A percentile compares a stretch with the other conserved stretches of the same genome.
phyloP scores from a whole-genome alignment of 1,140 invertebrate genomes.

The Drosophila tristis region DNA sequence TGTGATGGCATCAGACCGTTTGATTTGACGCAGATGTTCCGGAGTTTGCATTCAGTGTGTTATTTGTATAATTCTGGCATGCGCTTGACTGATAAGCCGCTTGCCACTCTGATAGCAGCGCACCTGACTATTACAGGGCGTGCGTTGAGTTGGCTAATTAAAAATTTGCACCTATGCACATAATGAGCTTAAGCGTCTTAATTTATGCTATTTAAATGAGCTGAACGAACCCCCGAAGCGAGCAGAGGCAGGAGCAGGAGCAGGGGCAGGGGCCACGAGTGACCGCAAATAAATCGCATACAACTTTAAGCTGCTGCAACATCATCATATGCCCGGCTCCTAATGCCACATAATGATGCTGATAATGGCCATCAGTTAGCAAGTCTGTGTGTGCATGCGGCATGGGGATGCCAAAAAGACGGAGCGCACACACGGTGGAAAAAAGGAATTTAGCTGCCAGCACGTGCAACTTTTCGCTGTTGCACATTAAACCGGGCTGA shows the following conservation, averaged over 20 bases:
- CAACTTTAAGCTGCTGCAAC: slow-evolving; percentile 73
- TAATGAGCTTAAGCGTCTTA: slow-evolving; percentile 68
- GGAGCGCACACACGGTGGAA: slow-evolving; percentile 9
- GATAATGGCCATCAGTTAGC: slow-evolving; percentile 71
- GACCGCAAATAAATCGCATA: slow-evolving; percentile 68
- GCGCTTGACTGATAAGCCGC: slow-evolving; percentile 57
- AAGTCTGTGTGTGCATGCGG: slow-evolving; percentile 13
- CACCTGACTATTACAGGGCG: slow-evolving; percentile 25
- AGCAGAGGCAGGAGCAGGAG: neutral
- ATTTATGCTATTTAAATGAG: slow-evolving; percentile 77
- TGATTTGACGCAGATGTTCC: slow-evolving; percentile 36
- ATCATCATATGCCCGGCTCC: slow-evolving; percentile 44
- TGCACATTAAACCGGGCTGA: slow-evolving; percentile 53
- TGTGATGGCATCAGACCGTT: slow-evolving; percentile 19
- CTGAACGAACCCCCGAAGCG: slow-evolving; percentile 21
- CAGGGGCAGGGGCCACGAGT: neutral
- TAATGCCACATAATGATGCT: slow-evolving; percentile 82
- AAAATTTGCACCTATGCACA: slow-evolving; percentile 19
- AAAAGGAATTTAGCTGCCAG: slow-evolving; percentile 38
- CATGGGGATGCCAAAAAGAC: slow-evolving; percentile 35
- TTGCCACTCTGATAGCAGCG: slow-evolving; percentile 5
- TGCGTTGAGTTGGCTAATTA: slow-evolving; percentile 39
- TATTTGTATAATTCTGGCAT: slow-evolving; percentile 12
- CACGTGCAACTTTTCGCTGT: slow-evolving; percentile 69
- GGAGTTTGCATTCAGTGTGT: slow-evolving; percentile 20